Evolutionary conservation across 1,140 invertebrate species (phyloP), one percentile per base, ranked within the genome.

Genomic region (Cherax destructor): DNA sequence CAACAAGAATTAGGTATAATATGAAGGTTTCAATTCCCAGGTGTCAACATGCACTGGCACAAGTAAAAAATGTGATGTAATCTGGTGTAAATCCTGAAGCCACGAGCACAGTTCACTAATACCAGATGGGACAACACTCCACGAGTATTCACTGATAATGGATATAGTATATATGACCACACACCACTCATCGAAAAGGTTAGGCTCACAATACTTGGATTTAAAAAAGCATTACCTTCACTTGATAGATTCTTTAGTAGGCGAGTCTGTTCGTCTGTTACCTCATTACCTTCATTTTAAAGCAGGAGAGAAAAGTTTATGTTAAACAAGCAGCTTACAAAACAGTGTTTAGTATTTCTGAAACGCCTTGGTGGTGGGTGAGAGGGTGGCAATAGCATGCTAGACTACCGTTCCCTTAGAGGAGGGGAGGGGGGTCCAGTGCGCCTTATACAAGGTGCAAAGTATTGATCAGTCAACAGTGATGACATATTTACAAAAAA

Each of bases 171-270:
- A 9, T 59, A 59, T 9, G 3, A 59, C 56, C 16, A 59, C 56
- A 59, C 56, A 59, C 9, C 56, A 65, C 61, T 65, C 56, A 13
- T 11, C 61, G 21, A 65, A 1, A 65, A 65, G 61, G 84, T 88
- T 88, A 88, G 30, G 24, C 59, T 79, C 59, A 61, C 79, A 88
- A 11, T 24, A 78, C 21, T 76, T 74, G 21, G 16, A 24, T 74
- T 56, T 30, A 91, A n/a, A 41, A 87, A 56, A 80, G 16, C n/a
- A 88, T 90, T 93, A 93, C 92, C 92, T 93, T 93, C 92, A 56
- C 61, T 85, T 30, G 92, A 92, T 50, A 93, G 88, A 91, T 89
- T 92, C 92, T 92, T 93, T 84, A 93, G 88, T 86, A 93, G 88
- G 69, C 85, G 84, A 81, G 90, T 93, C 80, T 93, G 88, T 88